These are phyloP conservation scores for Pollicipes pollicipes DNA, from an alignment of 1,140 invertebrate genomes.

Conservation along the genomic window DNA sequence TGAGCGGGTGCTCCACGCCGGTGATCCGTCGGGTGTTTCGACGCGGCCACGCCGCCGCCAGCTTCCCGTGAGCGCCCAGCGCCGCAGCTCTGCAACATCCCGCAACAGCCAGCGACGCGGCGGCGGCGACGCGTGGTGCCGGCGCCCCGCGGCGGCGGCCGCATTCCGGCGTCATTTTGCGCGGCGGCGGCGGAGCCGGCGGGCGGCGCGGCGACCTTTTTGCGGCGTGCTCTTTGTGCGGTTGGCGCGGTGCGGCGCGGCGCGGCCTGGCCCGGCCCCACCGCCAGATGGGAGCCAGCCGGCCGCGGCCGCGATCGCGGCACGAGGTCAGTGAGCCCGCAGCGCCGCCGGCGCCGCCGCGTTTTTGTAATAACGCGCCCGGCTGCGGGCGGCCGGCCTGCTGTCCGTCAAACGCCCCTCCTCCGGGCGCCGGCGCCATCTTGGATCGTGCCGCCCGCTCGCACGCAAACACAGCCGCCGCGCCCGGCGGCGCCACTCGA, in stretches of 20 bases:
- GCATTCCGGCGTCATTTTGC: not conserved
- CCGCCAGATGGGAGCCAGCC: not conserved
- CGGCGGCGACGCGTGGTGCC: no score
- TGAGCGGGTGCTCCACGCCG: no score
- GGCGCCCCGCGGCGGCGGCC: no score
- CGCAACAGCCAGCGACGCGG: not conserved
- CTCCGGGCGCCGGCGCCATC: not conserved
- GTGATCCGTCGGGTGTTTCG: not conserved
- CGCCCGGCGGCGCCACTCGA: no score
- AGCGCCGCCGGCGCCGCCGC: no score
- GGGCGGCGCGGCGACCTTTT: not conserved
- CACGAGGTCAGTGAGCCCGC: not conserved
- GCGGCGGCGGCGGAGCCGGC: no score
- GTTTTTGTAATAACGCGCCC: not conserved
- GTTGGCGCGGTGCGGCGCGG: no score
- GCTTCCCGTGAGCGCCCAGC: not conserved
- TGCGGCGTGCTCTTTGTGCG: not conserved
- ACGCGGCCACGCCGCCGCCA: not conserved
- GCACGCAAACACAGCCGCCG: not conserved
- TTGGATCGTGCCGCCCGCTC: not conserved
- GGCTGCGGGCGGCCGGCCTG: no score
- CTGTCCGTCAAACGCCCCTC: not conserved
- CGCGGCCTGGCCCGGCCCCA: no score
- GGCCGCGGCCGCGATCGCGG: no score
- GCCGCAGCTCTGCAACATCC: not conserved